These are phyloP conservation scores for Argopecten irradians DNA, from an alignment of 1,140 invertebrate genomes.

Conservation along the genomic window DNA sequence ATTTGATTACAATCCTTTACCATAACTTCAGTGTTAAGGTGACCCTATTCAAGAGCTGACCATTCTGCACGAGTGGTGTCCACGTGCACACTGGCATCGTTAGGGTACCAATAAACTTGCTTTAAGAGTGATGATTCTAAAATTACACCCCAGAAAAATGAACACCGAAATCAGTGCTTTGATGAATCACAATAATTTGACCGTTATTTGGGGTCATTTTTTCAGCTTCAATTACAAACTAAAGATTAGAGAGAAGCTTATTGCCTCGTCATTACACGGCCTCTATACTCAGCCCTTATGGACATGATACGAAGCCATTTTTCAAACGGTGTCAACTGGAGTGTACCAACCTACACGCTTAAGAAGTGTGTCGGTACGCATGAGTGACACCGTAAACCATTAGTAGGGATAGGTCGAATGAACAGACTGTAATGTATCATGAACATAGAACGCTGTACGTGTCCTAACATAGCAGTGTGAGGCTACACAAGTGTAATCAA, in stretches of 20 bases:
- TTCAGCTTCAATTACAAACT: constrained; percentile 16
- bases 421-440: neutral
- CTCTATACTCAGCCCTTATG: neutral
- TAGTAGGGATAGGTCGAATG: neutral
- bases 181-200: constrained; percentile 23
- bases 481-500: neutral
- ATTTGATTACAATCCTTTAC: neutral
- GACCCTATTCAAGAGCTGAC: neutral
- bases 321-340: constrained; percentile 21
- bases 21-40: neutral
- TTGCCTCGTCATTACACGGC: constrained; percentile 4
- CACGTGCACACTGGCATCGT: neutral
- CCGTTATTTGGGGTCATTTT: neutral
- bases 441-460: neutral
- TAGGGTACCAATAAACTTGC: constrained; percentile 12
- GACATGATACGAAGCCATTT: constrained; percentile 21
- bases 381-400: neutral
- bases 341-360: constrained; percentile 20
- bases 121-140: neutral
- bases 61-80: neutral
- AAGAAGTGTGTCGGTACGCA: neutral
- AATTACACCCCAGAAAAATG: constrained; percentile 12
- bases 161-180: constrained; percentile 1
- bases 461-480: neutral
- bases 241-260: neutral